A percentile compares a stretch with the other conserved stretches of the same genome.
These are phyloP conservation scores for Microcebus jonahi DNA, from an alignment of 2,113 vertebrate genomes.

Conservation along the genomic window DNA sequence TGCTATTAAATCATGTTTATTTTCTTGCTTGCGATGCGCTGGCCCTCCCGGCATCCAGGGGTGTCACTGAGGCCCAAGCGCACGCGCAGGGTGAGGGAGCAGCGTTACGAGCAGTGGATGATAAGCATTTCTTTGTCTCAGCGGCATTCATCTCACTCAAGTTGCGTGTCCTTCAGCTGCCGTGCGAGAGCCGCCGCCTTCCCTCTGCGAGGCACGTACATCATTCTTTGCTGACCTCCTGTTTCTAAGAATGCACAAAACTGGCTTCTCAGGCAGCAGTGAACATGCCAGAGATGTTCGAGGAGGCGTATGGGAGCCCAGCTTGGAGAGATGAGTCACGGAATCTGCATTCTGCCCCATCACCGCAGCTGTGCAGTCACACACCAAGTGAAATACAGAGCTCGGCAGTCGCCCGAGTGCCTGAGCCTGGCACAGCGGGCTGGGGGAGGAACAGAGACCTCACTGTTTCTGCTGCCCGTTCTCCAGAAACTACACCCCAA, in stretches of 20 bases:
- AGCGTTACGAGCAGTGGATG: background rate
- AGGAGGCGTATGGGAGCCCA: background rate
- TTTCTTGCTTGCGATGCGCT: constrained; percentile 55
- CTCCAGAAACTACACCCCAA: background rate
- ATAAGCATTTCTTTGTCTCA: background rate
- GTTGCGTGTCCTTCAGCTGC: constrained; percentile 34
- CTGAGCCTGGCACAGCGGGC: background rate
- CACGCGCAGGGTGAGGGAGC: background rate
- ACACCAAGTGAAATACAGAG: background rate
- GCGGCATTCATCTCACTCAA: constrained; percentile 21
- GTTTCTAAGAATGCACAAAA: constrained; percentile 36
- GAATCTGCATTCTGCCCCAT: background rate
- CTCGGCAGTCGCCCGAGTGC: background rate
- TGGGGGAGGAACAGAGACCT: background rate
- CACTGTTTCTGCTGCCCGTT: background rate
- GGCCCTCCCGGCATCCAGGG: background rate
- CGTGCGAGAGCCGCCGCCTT: background rate
- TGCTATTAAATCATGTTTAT: constrained; percentile 70
- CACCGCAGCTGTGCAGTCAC: background rate
- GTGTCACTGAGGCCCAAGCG: background rate
- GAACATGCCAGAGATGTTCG: constrained; percentile 35
- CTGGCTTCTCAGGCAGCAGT: constrained; percentile 21
- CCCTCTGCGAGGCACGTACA: background rate
- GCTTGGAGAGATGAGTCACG: constrained; percentile 12
- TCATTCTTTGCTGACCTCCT: constrained; percentile 1